Base-by-base conservation (phyloP, 1,140 invertebrate genomes). In the Homarus americanus region DNA sequence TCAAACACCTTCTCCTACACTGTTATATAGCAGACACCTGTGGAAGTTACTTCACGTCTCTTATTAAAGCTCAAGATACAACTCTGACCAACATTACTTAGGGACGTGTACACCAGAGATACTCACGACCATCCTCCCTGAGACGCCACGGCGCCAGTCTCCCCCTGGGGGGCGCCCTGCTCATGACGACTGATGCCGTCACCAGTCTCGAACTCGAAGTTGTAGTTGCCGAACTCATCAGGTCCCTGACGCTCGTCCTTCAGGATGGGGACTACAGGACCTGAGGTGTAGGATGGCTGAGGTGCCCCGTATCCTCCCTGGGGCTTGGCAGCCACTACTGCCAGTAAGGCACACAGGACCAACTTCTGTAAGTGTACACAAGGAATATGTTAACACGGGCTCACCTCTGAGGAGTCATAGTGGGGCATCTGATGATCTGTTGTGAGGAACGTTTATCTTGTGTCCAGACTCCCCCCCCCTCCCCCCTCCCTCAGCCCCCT, bases 121-220 rank as follows among this genome's bases (percentile, higher is more conserved):
- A 69, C 63, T 69, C 28, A 69, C 63, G 63, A 69, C 63, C 63
- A 69, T 69, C 63, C 63, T 69, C 63, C 63, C 63, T 69, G 63
- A 12, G 63, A 17, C 32, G 63, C 63, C 63, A 69, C 63, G 28
- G 63, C 63, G 1, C 63, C 63, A 7, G 63, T 24, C 24, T 17
- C 17, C 7, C 63, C 63, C 63, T 69, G 28, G 2, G 63, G 63
- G 28, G 63, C 63, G 63, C 63, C 63, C 28, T 69, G 63, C n/a
- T 69, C 63, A 7, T 69, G 28, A 32, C 63, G 63, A 69, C n/a
- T 69, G 63, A 69, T 69, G 63, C 63, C 63, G n/a, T 69, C 28
- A 69, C 63, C 63, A 69, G 28, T 69, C 28, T 69, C 63, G 28
- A 69, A 69, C 17, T 69, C 24, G 63, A 69, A 69, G 63, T 69